A percentile compares a stretch with the other conserved stretches of the same genome.
Conservation (phyloP, 2,113 vertebrate genomes). For the Sterna hirundo region DNA sequence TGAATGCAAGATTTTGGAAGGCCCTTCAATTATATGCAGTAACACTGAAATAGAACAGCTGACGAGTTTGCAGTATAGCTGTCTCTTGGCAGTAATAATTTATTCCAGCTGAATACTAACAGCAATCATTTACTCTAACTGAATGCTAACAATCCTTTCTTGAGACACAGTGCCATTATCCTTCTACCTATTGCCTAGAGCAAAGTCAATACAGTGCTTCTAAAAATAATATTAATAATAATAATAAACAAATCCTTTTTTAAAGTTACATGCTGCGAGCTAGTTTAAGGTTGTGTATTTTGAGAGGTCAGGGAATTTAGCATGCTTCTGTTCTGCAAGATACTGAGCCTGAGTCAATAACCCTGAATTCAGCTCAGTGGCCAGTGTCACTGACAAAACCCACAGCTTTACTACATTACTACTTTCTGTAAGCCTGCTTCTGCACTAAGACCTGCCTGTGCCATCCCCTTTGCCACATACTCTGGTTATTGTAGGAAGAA, state of each 20-base stretch:
- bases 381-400: not conserved
- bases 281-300: not conserved
- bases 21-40: not conserved
- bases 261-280: not conserved
- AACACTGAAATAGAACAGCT: not conserved
- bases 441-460: not conserved
- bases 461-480: not conserved
- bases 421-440: not conserved
- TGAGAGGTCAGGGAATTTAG: not conserved
- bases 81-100: slow-evolving; percentile 20
- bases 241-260: not conserved
- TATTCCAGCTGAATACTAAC: slow-evolving; percentile 33
- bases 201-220: not conserved
- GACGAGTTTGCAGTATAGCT: not conserved
- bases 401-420: not conserved
- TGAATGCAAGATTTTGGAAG: slow-evolving; percentile 3
- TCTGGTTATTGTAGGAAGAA: not conserved
- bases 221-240: not conserved
- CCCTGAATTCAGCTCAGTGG: not conserved
- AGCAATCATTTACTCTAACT: slow-evolving; percentile 20
- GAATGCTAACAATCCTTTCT: slow-evolving; percentile 17
- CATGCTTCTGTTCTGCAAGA: not conserved
- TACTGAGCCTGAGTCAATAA: not conserved
- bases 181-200: slow-evolving; percentile 13
- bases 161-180: not conserved